Base-by-base conservation (phyloP, 1,140 invertebrate genomes). In the Calephelis nemesis region DNA sequence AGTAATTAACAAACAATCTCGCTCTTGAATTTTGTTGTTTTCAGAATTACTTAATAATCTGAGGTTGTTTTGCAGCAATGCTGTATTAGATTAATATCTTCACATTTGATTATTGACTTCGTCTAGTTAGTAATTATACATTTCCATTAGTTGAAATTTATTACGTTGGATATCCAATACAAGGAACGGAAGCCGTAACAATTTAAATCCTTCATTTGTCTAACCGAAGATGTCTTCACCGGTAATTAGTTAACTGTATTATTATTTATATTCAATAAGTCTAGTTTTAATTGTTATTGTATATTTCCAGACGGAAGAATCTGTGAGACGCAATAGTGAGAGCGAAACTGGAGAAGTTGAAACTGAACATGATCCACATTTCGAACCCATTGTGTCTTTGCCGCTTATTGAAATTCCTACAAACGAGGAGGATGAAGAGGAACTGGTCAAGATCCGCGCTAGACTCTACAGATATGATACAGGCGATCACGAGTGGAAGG, bases 371-470 rank as follows among this genome's bases (percentile, higher is more conserved):
- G 96, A 97, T 84, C 94, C 95, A 60, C 95, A 96, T 71, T 97
- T 94, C 85, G 95, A 96, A 71, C 96, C 96, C 7, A 94, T 97
- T 63, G 94, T 97, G 47, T 93, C 93, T 2, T 87, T 97, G 70
- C 96, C 96, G 1, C 93, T 97, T 69, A 94, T 97, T 58, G 93
- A 95, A 65, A 88, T 96, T n/a, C 94, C 94, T 6, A 96, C 95
- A 11, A 95, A 96, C 72, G 97, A 97, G 86, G 97, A 97, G 81
- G 94, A 97, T 72, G 96, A 97, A 83, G 93, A 93, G 50, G 95
- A 95, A 82, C 82, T 97, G 74, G 93, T 96, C 9, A 96, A 96
- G 92, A 84, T 97, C 93, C 92, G 93, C 42, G 92, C 93, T 5
- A 91, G 93, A 72, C 86, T 94, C 47, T 94, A 93, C 75, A 87